Percentiles rank a stretch among this genome's conserved stretches.
These are phyloP conservation scores for Dendrocincla fuliginosa DNA, from an alignment of 2,797 vertebrate species.

Conservation along the genomic window DNA sequence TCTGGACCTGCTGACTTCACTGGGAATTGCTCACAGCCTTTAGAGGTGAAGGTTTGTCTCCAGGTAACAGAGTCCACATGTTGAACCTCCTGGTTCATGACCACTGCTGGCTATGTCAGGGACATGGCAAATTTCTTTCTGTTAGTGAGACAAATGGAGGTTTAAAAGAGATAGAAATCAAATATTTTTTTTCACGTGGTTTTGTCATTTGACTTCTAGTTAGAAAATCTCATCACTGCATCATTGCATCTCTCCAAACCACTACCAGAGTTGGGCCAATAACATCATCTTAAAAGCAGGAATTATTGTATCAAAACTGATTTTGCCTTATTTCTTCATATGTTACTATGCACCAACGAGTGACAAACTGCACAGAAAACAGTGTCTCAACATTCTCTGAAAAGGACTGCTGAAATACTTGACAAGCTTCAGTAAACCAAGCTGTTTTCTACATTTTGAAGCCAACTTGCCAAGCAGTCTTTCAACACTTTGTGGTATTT, in stretches of 20 bases:
- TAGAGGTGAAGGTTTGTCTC: neutral
- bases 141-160: neutral
- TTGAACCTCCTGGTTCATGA: neutral
- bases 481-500: neutral
- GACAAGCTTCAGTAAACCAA: conserved; percentile 37
- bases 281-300: neutral
- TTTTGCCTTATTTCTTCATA: neutral
- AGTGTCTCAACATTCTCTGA: neutral
- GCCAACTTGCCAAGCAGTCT: conserved; percentile 5
- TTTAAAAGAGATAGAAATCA: neutral
- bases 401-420: conserved; percentile 29
- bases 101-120: neutral
- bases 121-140: neutral
- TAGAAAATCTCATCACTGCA: neutral
- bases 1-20: neutral
- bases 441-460: neutral
- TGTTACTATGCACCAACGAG: neutral
- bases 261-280: neutral
- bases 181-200: neutral
- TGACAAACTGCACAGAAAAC: neutral
- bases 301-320: neutral
- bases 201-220: neutral
- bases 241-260: neutral
- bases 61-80: neutral
- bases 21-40: neutral